Evolutionary conservation across 2,797 vertebrate species (phyloP).

Genomic region (Tiaroga cobitis): DNA sequence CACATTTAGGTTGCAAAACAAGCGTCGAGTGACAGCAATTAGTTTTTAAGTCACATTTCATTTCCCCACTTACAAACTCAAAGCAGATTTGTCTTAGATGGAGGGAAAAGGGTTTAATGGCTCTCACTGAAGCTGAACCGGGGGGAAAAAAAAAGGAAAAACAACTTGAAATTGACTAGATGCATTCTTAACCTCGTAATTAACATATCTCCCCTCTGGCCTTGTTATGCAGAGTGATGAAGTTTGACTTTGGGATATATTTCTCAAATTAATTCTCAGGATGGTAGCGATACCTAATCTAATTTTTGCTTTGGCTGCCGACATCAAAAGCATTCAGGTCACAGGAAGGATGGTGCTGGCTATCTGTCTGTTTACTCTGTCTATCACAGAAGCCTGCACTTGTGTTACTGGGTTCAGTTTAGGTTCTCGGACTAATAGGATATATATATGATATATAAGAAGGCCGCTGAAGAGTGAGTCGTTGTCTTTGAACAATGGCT

Average conservation of each 20-base stretch:
- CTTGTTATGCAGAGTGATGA: conserved; percentile 38
- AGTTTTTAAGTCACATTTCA: conserved; percentile 27
- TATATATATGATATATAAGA: conserved; percentile 31
- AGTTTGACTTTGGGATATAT: conserved; percentile 52
- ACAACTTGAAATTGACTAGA: conserved; percentile 46
- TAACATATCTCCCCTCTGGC: conserved; percentile 51
- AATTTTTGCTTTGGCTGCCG: conserved; percentile 44
- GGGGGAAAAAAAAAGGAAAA: conserved; percentile 10
- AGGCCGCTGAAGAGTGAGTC: not conserved
- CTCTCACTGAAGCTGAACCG: conserved; percentile 44
- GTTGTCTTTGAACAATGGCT: conserved; percentile 39
- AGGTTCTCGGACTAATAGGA: conserved; percentile 12
- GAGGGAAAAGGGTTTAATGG: conserved; percentile 34
- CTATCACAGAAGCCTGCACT: not conserved
- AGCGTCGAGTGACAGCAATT: conserved; percentile 25
- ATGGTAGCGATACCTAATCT: conserved; percentile 41
- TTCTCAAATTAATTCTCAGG: conserved; percentile 51
- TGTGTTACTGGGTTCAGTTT: conserved; percentile 11
- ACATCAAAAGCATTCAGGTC: conserved; percentile 46
- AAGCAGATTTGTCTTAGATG: conserved; percentile 24
- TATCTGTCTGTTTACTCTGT: conserved; percentile 5
- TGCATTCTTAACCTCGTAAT: conserved; percentile 56
- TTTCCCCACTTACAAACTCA: conserved; percentile 35
- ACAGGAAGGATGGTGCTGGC: conserved; percentile 18
- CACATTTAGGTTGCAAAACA: conserved; percentile 17